phyloP scores from a whole-genome alignment of 2,888 invertebrate species.

The Gandaritis pyraliata region DNA sequence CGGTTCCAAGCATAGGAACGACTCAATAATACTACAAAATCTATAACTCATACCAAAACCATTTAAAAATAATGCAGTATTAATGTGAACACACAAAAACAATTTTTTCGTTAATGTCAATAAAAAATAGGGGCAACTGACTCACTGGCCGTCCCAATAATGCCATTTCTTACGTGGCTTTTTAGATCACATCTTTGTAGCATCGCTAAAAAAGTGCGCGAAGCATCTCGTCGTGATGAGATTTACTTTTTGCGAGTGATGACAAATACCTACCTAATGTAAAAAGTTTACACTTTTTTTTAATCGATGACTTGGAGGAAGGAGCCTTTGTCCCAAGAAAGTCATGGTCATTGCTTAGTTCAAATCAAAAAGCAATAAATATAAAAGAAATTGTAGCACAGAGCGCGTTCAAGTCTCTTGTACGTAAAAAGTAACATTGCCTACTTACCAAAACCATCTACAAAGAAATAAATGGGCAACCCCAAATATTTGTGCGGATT shows the following conservation, averaged over 20 bases:
- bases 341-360: neutral
- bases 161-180: conserved; percentile 19
- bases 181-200: conserved; percentile 20
- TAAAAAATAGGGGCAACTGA: conserved; percentile 25
- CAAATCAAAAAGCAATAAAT: too few species aligned
- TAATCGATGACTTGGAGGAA: conserved; percentile 31
- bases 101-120: conserved; percentile 2
- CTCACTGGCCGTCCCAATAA: conserved; percentile 12
- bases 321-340: conserved; percentile 13
- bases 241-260: conserved; percentile 37
- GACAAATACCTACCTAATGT: conserved; percentile 23
- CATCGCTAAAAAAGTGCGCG: conserved; percentile 28
- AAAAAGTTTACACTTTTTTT: conserved; percentile 33
- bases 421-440: neutral
- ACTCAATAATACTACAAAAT: too few species aligned
- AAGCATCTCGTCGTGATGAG: conserved; percentile 27
- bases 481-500: too few species aligned
- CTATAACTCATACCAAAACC: too few species aligned
- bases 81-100: conserved; percentile 6
- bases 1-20: too few species aligned
- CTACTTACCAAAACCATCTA: too few species aligned
- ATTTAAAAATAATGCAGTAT: neutral
- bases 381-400: too few species aligned
- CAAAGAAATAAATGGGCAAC: too few species aligned
- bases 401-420: conserved; percentile 18